Base-by-base conservation (phyloP, 2,888 invertebrate species). In the Scaptomyza cyrtandrae region DNA sequence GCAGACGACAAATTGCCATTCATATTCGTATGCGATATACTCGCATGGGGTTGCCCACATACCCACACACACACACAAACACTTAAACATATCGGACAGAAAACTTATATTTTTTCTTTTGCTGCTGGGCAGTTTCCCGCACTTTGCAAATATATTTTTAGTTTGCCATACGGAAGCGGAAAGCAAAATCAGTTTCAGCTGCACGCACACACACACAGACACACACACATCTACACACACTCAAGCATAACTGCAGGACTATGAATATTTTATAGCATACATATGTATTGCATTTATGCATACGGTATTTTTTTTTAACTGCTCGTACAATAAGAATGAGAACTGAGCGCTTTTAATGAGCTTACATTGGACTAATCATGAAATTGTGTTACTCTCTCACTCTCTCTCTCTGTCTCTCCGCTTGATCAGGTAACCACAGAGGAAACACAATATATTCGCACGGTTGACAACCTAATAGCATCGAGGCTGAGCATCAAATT, bases 401-500 rank as follows among this genome's bases (percentile, higher is more conserved):
- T 6, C 39, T 80, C 56, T n/a, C 19, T n/a, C 10, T n/a, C 9
- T 6, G 9, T 37, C 10, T n/a, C 3, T 50, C 82, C 79, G 5
- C 5, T 35, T 35, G 35, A 3, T 53, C 87, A 92, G 92, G 90
- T 92, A 59, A 82, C 80, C 79, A 80, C 91, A 44, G 90, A 90
- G 53, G 92, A 92, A 80, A 89, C 90, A 35, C 90, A 92, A 85
- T 91, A 90, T 78, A 91, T 92, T 78, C 90, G 88, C 76, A 90
- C 92, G 53, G 83, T 89, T 79, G 92, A 92, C 80, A 90, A 88
- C 80, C 86, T 92, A 83, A 90, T 90, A 82, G 90, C 91, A 74
- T 91, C 92, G 71, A 87, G 90, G 69, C 90, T 91, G 69, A 91
- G 89, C 77, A 87, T 92, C 53, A 90, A 91, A 84, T 77, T 92